Evolutionary conservation across 2,797 vertebrate species (phyloP).

Genomic region (Zalophus californianus): DNA sequence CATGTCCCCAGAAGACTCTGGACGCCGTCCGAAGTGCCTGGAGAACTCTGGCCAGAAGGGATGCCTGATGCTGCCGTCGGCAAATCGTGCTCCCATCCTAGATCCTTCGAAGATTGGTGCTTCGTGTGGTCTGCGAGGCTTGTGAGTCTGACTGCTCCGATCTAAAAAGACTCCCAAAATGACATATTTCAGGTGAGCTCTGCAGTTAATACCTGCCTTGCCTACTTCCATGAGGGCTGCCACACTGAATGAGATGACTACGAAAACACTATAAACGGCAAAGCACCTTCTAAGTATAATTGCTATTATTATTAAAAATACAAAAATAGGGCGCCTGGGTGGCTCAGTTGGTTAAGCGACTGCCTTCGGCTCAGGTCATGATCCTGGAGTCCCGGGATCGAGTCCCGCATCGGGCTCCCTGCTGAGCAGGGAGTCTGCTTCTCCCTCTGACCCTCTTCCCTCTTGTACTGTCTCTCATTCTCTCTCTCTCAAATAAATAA

Average conservation of each 20-base stretch:
- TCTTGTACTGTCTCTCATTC: too few relatives aligned
- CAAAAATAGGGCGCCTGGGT: too few relatives aligned
- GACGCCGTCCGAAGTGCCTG: background rate
- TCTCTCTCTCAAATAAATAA: too few relatives aligned
- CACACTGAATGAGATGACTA: conserved; percentile 4
- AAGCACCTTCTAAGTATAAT: conserved; percentile 34
- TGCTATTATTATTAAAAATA: conserved; percentile 28
- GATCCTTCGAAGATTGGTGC: background rate
- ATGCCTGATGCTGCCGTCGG: background rate
- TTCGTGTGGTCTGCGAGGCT: background rate
- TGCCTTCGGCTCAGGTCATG: too few relatives aligned
- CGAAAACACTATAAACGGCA: conserved; percentile 20
- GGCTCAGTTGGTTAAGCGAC: too few relatives aligned
- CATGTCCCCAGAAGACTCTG: background rate
- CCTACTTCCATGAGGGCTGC: background rate
- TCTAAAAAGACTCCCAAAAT: background rate
- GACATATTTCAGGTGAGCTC: background rate
- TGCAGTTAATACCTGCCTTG: background rate
- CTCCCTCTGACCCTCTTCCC: too few relatives aligned
- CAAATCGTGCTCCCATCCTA: background rate
- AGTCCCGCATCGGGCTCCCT: too few relatives aligned
- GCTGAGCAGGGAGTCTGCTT: too few relatives aligned
- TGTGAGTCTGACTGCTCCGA: background rate
- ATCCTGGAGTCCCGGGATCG: too few relatives aligned
- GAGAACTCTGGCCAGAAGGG: conserved; percentile 25